Conservation (phyloP, 1,140 invertebrate genomes). For the Dreissena polymorpha region DNA sequence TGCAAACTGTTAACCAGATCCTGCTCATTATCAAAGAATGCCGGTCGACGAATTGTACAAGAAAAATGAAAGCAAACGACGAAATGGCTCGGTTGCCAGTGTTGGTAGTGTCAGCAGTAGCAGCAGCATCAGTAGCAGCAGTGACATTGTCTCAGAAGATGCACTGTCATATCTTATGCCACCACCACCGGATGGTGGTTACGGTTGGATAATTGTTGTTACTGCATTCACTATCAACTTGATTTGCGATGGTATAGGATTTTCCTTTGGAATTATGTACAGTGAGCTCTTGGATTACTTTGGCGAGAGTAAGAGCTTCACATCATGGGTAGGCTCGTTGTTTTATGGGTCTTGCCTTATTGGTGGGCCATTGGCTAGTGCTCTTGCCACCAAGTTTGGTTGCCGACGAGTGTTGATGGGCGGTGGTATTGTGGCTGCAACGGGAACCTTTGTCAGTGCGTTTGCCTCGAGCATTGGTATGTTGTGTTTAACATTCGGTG, state of each 20-base stretch:
- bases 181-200: conserved; percentile 91
- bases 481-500: conserved; percentile 91
- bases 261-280: conserved; percentile 80
- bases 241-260: conserved; percentile 90
- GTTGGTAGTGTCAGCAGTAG: conserved; percentile 29
- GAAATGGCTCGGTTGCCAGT: not conserved
- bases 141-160: conserved; percentile 51
- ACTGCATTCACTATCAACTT: conserved; percentile 94
- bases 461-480: conserved; percentile 80
- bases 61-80: conserved; percentile 7
- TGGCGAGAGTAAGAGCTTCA: conserved; percentile 91
- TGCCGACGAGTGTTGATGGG: conserved; percentile 89
- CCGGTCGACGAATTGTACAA: conserved; percentile 32
- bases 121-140: conserved; percentile 35
- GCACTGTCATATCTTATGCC: conserved; percentile 64
- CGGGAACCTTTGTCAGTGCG: conserved; percentile 91
- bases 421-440: conserved; percentile 86
- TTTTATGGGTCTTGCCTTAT: conserved; percentile 80
- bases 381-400: conserved; percentile 91
- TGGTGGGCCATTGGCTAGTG: conserved; percentile 93
- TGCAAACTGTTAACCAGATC: not conserved
- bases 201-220: conserved; percentile 88
- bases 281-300: conserved; percentile 90
- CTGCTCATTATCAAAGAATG: conserved; percentile 16
- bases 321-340: conserved; percentile 86